These are phyloP conservation scores for Halisarca cf. caerulea DNA, from an alignment of 37 sponge, comb jelly and placozoan genomes.

Conservation along the genomic window DNA sequence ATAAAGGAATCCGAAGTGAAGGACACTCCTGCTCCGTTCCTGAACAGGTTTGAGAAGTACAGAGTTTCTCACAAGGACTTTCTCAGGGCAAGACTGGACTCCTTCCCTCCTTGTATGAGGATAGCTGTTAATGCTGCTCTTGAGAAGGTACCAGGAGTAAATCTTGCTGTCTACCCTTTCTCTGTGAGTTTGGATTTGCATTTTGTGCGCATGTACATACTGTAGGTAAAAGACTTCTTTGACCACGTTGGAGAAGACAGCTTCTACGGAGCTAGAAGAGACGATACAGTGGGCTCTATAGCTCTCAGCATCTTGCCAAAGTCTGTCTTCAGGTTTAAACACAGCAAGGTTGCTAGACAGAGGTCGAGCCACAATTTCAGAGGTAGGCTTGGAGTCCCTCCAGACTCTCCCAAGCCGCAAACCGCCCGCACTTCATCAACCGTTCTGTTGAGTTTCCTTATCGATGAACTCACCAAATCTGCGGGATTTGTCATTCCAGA, in stretches of 20 bases:
- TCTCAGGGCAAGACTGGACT: slow-evolving; percentile 54
- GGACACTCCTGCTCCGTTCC: slow-evolving; percentile 76
- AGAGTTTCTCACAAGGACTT: slow-evolving; percentile 64
- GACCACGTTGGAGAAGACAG: slow-evolving; percentile 23
- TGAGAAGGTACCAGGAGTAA: slow-evolving; percentile 58
- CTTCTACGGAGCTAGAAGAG: slow-evolving; percentile 53
- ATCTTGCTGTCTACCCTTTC: neutral
- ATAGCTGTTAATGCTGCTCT: slow-evolving; percentile 48
- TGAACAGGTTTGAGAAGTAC: slow-evolving; percentile 93
- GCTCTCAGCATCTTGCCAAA: slow-evolving; percentile 55
- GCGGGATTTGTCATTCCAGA: neutral
- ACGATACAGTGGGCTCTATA: slow-evolving; percentile 64
- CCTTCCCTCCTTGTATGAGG: slow-evolving; percentile 53
- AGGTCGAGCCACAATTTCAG: no score
- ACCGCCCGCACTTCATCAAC: no score
- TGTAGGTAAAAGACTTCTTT: slow-evolving; percentile 60
- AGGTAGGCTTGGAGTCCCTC: no score
- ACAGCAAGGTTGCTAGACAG: no score
- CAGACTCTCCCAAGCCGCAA: no score
- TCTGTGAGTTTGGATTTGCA: no score
- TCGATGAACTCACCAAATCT: neutral
- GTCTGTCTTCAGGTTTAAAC: no score
- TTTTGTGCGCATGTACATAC: no score
- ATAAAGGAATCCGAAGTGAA: slow-evolving; percentile 54
- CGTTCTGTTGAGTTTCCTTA: no score